A percentile compares a stretch with the other conserved stretches of the same genome.
Conservation (phyloP, 2,797 vertebrate genomes). For the Craterocephalus amniculus region DNA sequence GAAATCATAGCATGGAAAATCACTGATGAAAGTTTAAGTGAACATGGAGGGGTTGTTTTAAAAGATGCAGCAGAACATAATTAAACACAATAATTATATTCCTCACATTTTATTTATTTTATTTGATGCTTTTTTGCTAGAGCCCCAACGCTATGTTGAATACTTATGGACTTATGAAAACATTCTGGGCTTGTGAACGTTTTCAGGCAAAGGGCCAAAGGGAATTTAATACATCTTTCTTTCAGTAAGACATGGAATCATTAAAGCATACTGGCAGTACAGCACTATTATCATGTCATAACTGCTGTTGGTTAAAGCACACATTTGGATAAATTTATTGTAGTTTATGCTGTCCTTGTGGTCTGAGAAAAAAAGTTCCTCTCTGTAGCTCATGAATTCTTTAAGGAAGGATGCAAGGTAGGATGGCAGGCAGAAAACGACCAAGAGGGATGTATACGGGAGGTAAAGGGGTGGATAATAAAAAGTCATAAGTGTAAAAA, state of each 20-base stretch:
- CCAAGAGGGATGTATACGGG: neutral
- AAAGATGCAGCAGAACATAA: neutral
- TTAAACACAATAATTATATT: too few species aligned
- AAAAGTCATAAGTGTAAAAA: neutral
- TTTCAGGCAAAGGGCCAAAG: conserved; percentile 35
- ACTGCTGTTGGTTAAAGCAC: conserved; percentile 10
- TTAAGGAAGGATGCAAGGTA: conserved; percentile 4
- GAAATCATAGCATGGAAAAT: too few species aligned
- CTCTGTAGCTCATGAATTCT: conserved; percentile 34
- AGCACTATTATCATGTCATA: conserved; percentile 46
- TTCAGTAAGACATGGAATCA: conserved; percentile 33
- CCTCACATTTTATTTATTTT: too few species aligned
- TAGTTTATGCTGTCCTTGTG: conserved; percentile 32
- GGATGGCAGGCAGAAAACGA: neutral
- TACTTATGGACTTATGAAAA: conserved; percentile 29
- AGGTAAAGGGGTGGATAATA: neutral
- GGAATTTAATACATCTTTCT: conserved; percentile 41
- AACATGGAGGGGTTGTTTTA: conserved; percentile 1
- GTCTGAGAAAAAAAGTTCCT: conserved; percentile 20
- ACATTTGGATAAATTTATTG: conserved; percentile 45
- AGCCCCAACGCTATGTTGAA: neutral
- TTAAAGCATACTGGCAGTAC: conserved; percentile 39
- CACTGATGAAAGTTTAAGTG: neutral
- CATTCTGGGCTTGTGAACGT: conserved; percentile 21
- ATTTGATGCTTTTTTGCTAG: conserved; percentile 9